Percentiles rank a stretch among this genome's conserved stretches.
These are phyloP conservation scores for Oikopleura dioica DNA, from an alignment of 23 tunicate genomes.

Conservation along the genomic window DNA sequence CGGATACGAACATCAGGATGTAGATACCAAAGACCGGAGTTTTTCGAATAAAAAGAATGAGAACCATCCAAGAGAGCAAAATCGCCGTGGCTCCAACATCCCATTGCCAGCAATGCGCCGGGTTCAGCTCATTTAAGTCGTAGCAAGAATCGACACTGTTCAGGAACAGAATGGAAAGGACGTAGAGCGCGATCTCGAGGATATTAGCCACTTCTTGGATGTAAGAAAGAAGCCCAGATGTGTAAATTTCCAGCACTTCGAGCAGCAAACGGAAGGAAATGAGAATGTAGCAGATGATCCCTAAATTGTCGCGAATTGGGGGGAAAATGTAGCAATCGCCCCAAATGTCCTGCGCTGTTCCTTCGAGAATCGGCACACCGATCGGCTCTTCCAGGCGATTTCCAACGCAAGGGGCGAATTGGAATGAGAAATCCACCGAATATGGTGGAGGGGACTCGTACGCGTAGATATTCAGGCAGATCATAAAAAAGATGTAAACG, in stretches of 20 bases:
- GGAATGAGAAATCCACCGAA: constrained; percentile 18
- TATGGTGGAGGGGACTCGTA: constrained; percentile 61
- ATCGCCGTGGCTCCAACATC: constrained; percentile 56
- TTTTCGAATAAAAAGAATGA: constrained; percentile 75
- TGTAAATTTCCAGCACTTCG: constrained; percentile 17
- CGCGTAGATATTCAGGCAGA: constrained; percentile 45
- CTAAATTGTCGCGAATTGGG: background rate
- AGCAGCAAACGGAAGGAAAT: constrained; percentile 32
- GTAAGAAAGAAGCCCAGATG: constrained; percentile 13
- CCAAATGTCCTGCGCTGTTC: constrained; percentile 24
- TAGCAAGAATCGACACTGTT: constrained; percentile 21
- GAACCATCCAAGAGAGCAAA: constrained; percentile 68
- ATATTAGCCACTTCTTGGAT: constrained; percentile 32
- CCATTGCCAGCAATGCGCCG: constrained; percentile 82
- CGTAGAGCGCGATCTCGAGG: constrained; percentile 35
- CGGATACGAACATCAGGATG: constrained; percentile 75
- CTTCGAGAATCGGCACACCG: background rate
- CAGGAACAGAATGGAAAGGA: constrained; percentile 35
- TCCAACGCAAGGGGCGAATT: background rate
- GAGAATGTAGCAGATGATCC: constrained; percentile 19
- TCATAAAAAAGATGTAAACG: constrained; percentile 29
- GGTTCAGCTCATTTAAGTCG: background rate
- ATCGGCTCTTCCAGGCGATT: no score
- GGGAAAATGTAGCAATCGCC: constrained; percentile 22
- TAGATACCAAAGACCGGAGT: constrained; percentile 66